Base-by-base conservation (phyloP, 2,797 vertebrate genomes). In the Parauchenoglanis punctatus region DNA sequence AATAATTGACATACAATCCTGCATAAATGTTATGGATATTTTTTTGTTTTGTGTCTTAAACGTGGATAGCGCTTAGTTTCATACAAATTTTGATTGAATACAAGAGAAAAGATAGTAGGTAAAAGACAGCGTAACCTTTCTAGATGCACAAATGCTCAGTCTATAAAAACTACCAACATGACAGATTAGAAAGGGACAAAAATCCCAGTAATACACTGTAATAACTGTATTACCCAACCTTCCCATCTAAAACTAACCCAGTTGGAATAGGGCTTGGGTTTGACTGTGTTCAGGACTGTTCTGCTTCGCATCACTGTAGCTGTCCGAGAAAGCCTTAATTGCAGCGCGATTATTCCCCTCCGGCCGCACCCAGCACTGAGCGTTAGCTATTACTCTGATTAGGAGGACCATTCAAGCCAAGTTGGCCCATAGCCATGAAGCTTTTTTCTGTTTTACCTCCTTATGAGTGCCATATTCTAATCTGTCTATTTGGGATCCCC, bases 331-430 rank as follows among this genome's bases (percentile, higher is more conserved):
- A 52, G 52, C 49, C 54, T 68, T 85, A 87, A 88, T 54, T 52
- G 85, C 86, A 56, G 44, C 23, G 4, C 31, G 54, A 78, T 83
- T 84, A 87, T 81, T 65, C 65, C 12, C 52, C 81, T 87, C 49
- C 61, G 44, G 61, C 61, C 77, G 65, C 70, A 77, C 81, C 76
- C 82, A 44, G 56, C 52, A 78, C 65, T 59, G 68, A 86, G 81
- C 76, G 31, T 86, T 77, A 80, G 63, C 81, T 70, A 87, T 88
- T 88, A 88, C 77, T 56, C 83, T 88, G 87, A 85, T 81, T 85
- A 88, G 76, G 63, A 56, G 28, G 54, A 31, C 46, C 76, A 73
- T 73, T 85, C 67, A 63, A 81, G 83, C 46, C 77, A 80, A 80
- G 56, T 7, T 81, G 76, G 40, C 77, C 23, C 56, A 61, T 40